These are phyloP conservation scores for Dusona sp. DNA, from an alignment of 2,888 invertebrate species.

Conservation along the genomic window DNA sequence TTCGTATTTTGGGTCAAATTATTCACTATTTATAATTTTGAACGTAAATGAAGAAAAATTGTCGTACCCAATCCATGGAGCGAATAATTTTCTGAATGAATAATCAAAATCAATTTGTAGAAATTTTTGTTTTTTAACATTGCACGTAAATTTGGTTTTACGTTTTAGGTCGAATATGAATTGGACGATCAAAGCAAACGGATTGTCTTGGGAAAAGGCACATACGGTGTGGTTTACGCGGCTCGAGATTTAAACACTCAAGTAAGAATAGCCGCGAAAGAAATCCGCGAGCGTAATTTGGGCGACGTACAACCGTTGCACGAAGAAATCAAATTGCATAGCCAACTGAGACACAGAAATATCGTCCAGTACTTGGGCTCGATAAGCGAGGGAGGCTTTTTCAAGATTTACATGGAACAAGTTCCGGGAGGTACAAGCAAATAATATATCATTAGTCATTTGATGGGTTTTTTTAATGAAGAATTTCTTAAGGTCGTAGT, in stretches of 20 bases:
- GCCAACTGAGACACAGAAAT: slow-evolving; percentile 97
- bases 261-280: slow-evolving; percentile 97
- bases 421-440: slow-evolving; percentile 92
- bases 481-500: not conserved
- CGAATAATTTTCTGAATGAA: not conserved
- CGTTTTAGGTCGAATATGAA: slow-evolving; percentile 95
- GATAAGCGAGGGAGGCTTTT: slow-evolving; percentile 96
- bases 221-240: slow-evolving; percentile 97
- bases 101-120: not conserved
- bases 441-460: not conserved
- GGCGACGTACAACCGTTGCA: slow-evolving; percentile 99
- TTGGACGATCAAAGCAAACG: slow-evolving; percentile 95
- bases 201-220: slow-evolving; percentile 96
- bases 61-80: not conserved
- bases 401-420: slow-evolving; percentile 99
- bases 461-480: not conserved
- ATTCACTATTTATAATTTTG: not conserved
- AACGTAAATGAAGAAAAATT: not conserved
- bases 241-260: slow-evolving; percentile 97
- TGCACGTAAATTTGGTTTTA: slow-evolving; percentile 28
- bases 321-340: slow-evolving; percentile 99
- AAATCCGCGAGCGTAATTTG: slow-evolving; percentile 97
- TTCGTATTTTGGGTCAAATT: not conserved
- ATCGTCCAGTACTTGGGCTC: slow-evolving; percentile 99
- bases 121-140: not conserved